These are phyloP conservation scores for Thamnophis sirtalis DNA, from an alignment of 2,113 vertebrate genomes.

Conservation along the genomic window DNA sequence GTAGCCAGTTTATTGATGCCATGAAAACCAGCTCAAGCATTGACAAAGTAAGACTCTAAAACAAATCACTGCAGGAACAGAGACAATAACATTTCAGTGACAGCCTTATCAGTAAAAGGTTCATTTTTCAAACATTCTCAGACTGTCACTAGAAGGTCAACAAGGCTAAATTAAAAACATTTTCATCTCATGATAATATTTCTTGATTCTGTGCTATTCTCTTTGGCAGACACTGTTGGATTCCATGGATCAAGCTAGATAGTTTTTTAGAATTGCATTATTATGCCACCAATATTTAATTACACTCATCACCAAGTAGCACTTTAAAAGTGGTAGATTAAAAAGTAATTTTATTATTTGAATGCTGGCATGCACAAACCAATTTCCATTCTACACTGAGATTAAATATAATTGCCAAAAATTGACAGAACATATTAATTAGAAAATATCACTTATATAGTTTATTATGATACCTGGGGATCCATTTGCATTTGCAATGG, in stretches of 20 bases:
- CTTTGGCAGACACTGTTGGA: not conserved
- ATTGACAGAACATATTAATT: not conserved
- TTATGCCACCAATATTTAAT: conserved; percentile 1
- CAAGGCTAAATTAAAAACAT: conserved; percentile 32
- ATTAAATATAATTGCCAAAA: not conserved
- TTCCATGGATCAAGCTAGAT: conserved; percentile 28
- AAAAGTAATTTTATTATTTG: not conserved
- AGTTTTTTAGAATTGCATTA: conserved; percentile 15
- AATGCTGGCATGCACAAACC: accelerated
- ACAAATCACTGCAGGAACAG: conserved; percentile 29
- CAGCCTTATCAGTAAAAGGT: conserved; percentile 22
- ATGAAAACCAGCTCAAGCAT: conserved; percentile 28
- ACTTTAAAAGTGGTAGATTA: not conserved
- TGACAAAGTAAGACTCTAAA: conserved; percentile 29
- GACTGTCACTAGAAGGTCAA: conserved; percentile 26
- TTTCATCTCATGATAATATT: conserved; percentile 10
- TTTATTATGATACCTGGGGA: not conserved
- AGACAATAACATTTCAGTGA: conserved; percentile 41
- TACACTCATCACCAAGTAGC: not conserved
- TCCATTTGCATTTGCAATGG: not conserved
- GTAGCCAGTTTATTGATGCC: conserved; percentile 25
- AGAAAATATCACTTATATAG: not conserved
- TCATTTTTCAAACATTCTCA: conserved; percentile 42
- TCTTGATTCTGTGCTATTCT: not conserved
- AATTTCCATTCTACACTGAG: conserved; percentile 10